Evolutionary conservation across 1,140 invertebrate species (phyloP), one percentile per base, ranked within the genome.

Genomic region (Antheraea pernyi): DNA sequence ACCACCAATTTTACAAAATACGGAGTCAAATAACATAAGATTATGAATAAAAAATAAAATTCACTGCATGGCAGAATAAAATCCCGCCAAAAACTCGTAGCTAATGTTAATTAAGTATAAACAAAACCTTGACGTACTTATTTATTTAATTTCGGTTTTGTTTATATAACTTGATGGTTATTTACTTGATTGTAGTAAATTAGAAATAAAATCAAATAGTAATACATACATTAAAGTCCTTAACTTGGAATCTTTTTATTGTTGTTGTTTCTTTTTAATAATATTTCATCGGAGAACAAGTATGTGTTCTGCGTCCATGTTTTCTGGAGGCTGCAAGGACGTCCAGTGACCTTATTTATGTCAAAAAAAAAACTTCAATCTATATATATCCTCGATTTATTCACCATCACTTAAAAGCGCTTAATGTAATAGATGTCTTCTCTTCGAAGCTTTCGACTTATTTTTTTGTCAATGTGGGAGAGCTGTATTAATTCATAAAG

Each of bases 381-480:
- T 60, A 19, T 16, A 60, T 19, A 19, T 60, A 30, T 60, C 6
- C 4, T 19, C 7, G 59, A 60, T 22, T 60, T 60, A 30, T 60
- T 16, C 46, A 53, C 46, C 4, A 16, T 53, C 13, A 53, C 39
- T 53, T 53, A 53, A 16, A 53, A n/a, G 16, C 46, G 16, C 16
- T 53, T 53, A 53, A 16, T 6, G 5, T 53, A 53, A 53, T 53
- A 53, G 46, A 53, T 53, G 46, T n/a, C 16, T 53, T 53, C 46
- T 53, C 11, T 53, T 6, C 39, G 16, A 53, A 53, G 46, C 46
- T 53, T 13, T 53, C 46, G 13, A n/a, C 46, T 63, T 61, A 19
- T 22, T 63, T 63, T 61, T 63, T 30, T 63, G 22, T 63, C 11
- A n/a, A 63, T n/a, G 37, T 30, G 61, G 61, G 61, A 63, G 30